Base-by-base conservation (phyloP, 2,113 vertebrate species). In the Dendrocopos noguchii region DNA sequence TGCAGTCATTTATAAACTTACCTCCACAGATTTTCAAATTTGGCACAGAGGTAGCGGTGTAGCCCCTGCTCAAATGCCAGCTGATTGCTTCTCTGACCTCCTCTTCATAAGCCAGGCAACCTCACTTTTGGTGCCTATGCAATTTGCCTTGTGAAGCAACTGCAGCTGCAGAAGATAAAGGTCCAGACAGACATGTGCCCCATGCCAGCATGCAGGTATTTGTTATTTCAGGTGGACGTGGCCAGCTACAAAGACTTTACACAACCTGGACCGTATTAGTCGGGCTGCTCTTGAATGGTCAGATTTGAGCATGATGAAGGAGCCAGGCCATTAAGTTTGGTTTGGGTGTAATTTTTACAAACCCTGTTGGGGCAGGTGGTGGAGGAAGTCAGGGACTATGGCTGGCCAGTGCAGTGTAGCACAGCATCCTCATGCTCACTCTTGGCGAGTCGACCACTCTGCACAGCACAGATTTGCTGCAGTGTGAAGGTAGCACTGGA, bases 381-480 rank as follows among this genome's bases (percentile, higher is more conserved):
- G 67, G 27, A 14, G 24, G 53, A 19, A 59, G 76, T 28, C 59
- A 18, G 67, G 27, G 31, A 31, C 36, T 75, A 2, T 46, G n/a
- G 20, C 70, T 39, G 78, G 31, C 19, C 22, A 2, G 0, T 27
- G 82, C 33, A 28, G 70, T 0, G 0, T n/a, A 47, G 76, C 55
- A 2, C 68, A 31, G 65, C 68, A 6, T 50, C 67, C 39, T 70
- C 52, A 1, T 1, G 7, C 78, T 71, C 10, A 0, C 53, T 13
- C 72, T 6, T 0, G 4, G 42, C 3, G 0, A 36, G 53, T 5
- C 1, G 0, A 14, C 15, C 1, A 3, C 65, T 80, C 64, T 46
- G 80, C 34, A 5, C 36, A 36, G 66, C 44, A 4, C 33, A 2
- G 72, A 3, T 47, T 24, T 74, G 80, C 66, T 52, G 84, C 81